Conservation (phyloP, 1,140 invertebrate species). For the Pogonognathellus flavescens region DNA sequence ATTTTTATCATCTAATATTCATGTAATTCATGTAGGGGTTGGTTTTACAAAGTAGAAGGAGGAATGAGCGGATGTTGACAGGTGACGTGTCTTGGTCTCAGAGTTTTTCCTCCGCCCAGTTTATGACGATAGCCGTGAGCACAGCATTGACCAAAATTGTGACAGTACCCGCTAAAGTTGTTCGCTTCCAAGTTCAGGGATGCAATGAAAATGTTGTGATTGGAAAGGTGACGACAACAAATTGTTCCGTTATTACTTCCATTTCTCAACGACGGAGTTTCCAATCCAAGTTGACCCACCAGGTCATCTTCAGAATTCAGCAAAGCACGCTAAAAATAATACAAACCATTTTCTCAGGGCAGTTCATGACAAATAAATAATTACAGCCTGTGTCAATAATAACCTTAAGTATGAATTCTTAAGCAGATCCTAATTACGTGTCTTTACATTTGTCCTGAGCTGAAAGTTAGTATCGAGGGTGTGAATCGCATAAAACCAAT, state of each 20-base stretch:
- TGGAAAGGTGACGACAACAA: slow-evolving; percentile 35
- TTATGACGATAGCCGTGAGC: slow-evolving; percentile 30
- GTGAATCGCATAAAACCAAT: no score
- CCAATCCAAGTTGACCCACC: slow-evolving; percentile 38
- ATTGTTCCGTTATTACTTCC: slow-evolving; percentile 6
- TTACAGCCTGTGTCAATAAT: no score
- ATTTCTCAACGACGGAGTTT: slow-evolving; percentile 1
- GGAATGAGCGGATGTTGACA: background rate
- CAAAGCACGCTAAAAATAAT: background rate
- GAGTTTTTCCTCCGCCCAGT: background rate
- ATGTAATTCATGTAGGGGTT: background rate
- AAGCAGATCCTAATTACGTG: no score
- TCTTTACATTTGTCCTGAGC: no score
- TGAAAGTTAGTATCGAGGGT: no score
- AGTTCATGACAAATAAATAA: no score
- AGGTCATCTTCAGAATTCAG: slow-evolving; percentile 3
- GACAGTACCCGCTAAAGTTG: background rate
- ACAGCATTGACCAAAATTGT: slow-evolving; percentile 5
- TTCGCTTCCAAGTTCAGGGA: slow-evolving; percentile 23
- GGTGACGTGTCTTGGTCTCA: background rate
- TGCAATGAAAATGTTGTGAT: slow-evolving; percentile 25
- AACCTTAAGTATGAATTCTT: no score
- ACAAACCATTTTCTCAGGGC: background rate
- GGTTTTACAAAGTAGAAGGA: slow-evolving; percentile 5
- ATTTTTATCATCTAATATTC: no score